These are phyloP conservation scores for Chrysaora quinquecirrha DNA, from an alignment of 30 jellyfish, hydroid and myxozoan genomes.

Conservation along the genomic window DNA sequence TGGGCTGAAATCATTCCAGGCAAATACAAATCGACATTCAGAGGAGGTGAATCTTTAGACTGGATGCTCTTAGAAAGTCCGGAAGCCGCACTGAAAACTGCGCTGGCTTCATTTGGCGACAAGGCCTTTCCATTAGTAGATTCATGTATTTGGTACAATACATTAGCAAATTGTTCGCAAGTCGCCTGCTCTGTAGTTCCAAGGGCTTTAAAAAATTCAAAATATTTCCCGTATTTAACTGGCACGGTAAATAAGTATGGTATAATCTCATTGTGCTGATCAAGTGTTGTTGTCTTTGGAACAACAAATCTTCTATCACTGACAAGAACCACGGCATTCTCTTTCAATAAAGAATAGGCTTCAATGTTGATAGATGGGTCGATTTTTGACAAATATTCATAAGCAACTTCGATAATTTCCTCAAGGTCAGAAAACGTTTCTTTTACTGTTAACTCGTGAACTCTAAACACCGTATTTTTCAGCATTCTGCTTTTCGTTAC, in stretches of 20 bases:
- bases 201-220: conserved; percentile 31
- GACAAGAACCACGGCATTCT: conserved; percentile 23
- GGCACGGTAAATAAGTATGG: conserved; percentile 61
- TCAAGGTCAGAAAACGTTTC: too few relatives aligned
- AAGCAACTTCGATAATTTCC: conserved; percentile 15
- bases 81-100: conserved; percentile 6
- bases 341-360: not conserved
- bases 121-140: not conserved
- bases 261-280: conserved; percentile 16
- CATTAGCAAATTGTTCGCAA: conserved; percentile 24
- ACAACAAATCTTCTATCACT: conserved; percentile 3
- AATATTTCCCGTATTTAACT: conserved; percentile 45
- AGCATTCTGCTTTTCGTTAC: conserved; percentile 2
- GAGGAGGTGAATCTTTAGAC: not conserved
- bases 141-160: conserved; percentile 14
- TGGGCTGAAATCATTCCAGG: conserved; percentile 36
- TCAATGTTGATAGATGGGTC: not conserved
- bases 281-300: conserved; percentile 45
- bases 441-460: conserved; percentile 6
- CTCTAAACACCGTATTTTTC: conserved; percentile 10
- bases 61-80: not conserved
- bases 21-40: conserved; percentile 11
- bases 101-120: conserved; percentile 51
- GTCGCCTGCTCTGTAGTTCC: conserved; percentile 61
- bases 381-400: not conserved